Evolutionary conservation across 2,113 vertebrate genomes (phyloP), one percentile per base, ranked within the genome.

Genomic region (Cathartes aura): DNA sequence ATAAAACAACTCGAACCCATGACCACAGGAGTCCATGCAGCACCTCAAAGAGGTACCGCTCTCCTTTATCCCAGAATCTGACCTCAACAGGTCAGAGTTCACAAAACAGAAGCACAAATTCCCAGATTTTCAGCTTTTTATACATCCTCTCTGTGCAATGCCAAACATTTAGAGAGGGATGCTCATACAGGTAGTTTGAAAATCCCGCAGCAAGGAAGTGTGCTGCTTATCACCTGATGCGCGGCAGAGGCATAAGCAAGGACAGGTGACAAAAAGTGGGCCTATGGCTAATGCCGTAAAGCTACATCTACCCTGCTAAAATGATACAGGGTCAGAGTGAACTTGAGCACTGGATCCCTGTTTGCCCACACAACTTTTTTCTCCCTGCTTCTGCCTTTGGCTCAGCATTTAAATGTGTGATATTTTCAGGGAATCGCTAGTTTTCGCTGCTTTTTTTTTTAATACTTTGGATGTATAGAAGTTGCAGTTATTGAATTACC

Each of bases 21-120:
- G 9, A 43, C 8, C 2, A 0, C 43, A 87, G 36, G 36, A 40
- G 23, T 22, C 40, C 0, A 0, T 52, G 42, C 32, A 67, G 32
- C 26, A 52, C 11, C 23, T 80, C 71, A 58, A 58, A 80, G 45
- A 70, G 4, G 4, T 13, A 17, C 5, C 1, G 1, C 21, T 59
- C 27, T 75, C 23, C 29, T 55, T 79, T 59, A 30, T 58, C 22
- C 7, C 12, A 9, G 12, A 48, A 71, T 36, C 70, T 76, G 55
- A 62, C 24, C 20, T 59, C 50, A 30, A 3, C 5, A 34, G 14
- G 10, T 47, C 50, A 38, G 32, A 64, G 16, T 40, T 80, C 40
- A 75, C 12, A 38, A 55, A 71, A 36, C 1, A 70, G 18, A 56
- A 11, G 38, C 5, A 60, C 5, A 74, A 26, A 47, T 71, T 87